These are phyloP conservation scores for Sabatieria punctata DNA, from an alignment of 2,888 invertebrate species.

Conservation along the genomic window DNA sequence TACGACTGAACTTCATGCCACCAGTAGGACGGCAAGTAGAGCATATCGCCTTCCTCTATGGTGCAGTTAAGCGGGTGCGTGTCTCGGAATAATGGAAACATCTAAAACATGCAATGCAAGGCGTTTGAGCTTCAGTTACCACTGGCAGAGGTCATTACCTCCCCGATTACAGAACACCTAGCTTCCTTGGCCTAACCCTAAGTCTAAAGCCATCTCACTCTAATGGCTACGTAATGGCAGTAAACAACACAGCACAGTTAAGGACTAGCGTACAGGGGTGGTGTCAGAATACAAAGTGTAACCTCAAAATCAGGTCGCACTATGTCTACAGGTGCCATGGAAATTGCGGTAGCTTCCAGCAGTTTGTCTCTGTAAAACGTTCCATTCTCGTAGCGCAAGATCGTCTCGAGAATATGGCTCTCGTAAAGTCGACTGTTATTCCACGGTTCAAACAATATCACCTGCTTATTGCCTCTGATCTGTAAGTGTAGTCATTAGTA, in stretches of 20 bases:
- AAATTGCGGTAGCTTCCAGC: conserved; percentile 31
- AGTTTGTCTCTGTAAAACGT: conserved; percentile 22
- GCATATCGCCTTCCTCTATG: conserved; percentile 28
- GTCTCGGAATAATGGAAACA: conserved; percentile 26
- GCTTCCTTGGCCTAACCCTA: too few relatives aligned
- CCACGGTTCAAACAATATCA: conserved; percentile 30
- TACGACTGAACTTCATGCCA: conserved; percentile 34
- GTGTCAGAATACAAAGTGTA: too few relatives aligned
- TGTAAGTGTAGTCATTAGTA: neutral
- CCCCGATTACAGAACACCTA: too few relatives aligned
- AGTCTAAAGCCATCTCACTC: too few relatives aligned
- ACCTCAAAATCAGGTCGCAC: conserved; percentile 26
- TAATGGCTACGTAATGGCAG: too few relatives aligned
- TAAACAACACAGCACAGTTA: too few relatives aligned
- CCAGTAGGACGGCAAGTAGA: conserved; percentile 33
- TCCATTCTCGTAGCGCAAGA: conserved; percentile 16
- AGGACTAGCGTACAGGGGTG: too few relatives aligned
- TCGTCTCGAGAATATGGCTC: conserved; percentile 31
- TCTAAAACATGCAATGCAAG: conserved; percentile 25
- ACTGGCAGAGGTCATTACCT: too few relatives aligned
- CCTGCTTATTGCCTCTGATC: conserved; percentile 29
- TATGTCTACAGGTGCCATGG: conserved; percentile 31
- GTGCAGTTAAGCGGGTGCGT: conserved; percentile 29
- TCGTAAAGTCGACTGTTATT: conserved; percentile 28
- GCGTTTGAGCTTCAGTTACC: too few relatives aligned